Evolutionary conservation across 2,797 vertebrate species (phyloP), one percentile per base, ranked within the genome.

Genomic region (Aplochiton taeniatus): DNA sequence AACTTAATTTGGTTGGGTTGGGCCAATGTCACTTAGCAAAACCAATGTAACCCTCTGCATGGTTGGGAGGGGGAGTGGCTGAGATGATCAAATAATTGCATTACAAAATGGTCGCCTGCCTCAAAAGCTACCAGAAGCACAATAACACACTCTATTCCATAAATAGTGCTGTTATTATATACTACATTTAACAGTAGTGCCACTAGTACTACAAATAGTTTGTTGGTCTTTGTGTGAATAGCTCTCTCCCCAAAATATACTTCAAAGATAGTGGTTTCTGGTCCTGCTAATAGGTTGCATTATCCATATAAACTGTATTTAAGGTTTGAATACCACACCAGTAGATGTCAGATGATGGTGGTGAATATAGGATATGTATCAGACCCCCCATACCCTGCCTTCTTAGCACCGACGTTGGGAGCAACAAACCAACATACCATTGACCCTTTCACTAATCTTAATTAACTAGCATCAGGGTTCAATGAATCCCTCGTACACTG

Each of bases 141-240:
- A 79, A 84, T 72, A 78, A 83, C 80, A 84, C 83, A 83, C 77
- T 81, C 80, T 81, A 81, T 77, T 82, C 84, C 78, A 71, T 85
- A 86, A 86, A 86, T 83, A 88, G 87, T 85, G 85, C 84, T 77
- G 87, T 83, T 76, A 84, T 80, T 88, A 82, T 84, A 82, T 83
- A 84, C 79, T 86, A 89, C 85, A 83, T 83, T 83, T 80, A 87
- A 87, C 83, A 87, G 87, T 89, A 86, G 86, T 63, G 69, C 77
- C 82, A 84, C 83, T 80, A 81, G 81, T 77, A 84, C 83, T 80
- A 85, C 77, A 77, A 70, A 78, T 76, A 58, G 47, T 11, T 63
- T 51, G 52, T 68, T 75, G 86, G 78, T 85, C 82, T 85, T 80
- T 57, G 68, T 74, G 74, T 82, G 71, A 87, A 79, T 73, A 41